These are phyloP conservation scores for Urosaurus nigricauda DNA, from an alignment of 2,797 vertebrate species.

Conservation along the genomic window DNA sequence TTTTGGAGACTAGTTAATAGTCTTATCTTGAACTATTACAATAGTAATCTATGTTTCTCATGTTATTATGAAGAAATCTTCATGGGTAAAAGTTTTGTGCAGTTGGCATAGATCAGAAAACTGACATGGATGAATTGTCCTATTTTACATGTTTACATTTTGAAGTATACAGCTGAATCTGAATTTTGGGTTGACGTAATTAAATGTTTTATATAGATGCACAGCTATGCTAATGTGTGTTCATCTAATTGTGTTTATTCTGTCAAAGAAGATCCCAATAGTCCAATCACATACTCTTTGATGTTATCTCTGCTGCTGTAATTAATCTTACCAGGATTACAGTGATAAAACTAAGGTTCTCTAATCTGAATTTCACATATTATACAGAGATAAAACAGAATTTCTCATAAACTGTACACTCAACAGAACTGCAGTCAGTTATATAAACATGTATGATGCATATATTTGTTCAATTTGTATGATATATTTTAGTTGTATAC, in stretches of 20 bases:
- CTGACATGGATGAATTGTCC: not conserved
- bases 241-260: not conserved
- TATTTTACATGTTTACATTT: constrained; percentile 15
- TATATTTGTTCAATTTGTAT: not conserved
- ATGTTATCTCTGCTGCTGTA: not conserved
- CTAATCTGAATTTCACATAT: constrained; percentile 8
- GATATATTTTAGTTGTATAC: not conserved
- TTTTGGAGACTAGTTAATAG: constrained; percentile 11
- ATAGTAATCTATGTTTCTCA: constrained; percentile 7
- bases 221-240: constrained; percentile 2
- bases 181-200: constrained; percentile 11
- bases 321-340: constrained; percentile 1
- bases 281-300: not conserved
- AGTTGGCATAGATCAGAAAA: constrained; percentile 14
- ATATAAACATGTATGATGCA: not conserved
- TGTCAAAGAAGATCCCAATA: not conserved
- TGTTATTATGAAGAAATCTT: constrained; percentile 18
- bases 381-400: not conserved
- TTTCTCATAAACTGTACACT: not conserved
- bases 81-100: constrained; percentile 1
- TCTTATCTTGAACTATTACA: constrained; percentile 2
- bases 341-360: not conserved
- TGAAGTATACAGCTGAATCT: not conserved
- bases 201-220: constrained; percentile 1
- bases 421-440: not conserved